Conservation (phyloP, 2,797 vertebrate species). For the Trematocara caparti region DNA sequence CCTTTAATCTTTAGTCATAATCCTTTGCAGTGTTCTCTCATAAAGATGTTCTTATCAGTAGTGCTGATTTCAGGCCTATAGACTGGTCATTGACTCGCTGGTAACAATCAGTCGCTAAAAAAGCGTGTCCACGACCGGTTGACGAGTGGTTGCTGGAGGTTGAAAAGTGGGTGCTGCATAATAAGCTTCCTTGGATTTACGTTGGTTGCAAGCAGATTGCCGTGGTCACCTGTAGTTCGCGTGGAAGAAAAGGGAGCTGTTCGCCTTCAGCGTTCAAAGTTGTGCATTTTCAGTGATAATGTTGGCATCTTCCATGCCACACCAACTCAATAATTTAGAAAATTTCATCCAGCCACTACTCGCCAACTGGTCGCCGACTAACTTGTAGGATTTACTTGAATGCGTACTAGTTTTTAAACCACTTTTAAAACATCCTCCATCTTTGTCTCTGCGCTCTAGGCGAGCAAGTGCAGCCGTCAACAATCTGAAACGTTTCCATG, state of each 20-base stretch:
- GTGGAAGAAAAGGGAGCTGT: neutral
- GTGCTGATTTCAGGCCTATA: neutral
- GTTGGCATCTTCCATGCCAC: neutral
- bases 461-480: conserved; percentile 94
- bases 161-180: neutral
- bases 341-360: neutral
- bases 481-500: conserved; percentile 95
- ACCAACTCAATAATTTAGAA: neutral
- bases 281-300: neutral
- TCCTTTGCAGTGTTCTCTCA: neutral
- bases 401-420: neutral
- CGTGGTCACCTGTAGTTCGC: neutral
- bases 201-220: neutral
- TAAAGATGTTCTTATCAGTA: neutral
- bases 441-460: conserved; percentile 62
- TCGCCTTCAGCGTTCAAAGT: neutral
- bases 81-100: neutral
- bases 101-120: neutral
- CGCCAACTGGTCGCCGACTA: neutral
- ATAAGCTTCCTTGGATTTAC: neutral
- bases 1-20: neutral
- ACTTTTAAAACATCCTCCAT: neutral
- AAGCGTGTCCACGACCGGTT: neutral
- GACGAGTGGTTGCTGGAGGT: neutral
- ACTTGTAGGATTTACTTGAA: neutral